Percentiles rank a stretch among this genome's conserved stretches.
Conservation (phyloP, 2,797 vertebrate species). For the Sphenopsis melanotis region DNA sequence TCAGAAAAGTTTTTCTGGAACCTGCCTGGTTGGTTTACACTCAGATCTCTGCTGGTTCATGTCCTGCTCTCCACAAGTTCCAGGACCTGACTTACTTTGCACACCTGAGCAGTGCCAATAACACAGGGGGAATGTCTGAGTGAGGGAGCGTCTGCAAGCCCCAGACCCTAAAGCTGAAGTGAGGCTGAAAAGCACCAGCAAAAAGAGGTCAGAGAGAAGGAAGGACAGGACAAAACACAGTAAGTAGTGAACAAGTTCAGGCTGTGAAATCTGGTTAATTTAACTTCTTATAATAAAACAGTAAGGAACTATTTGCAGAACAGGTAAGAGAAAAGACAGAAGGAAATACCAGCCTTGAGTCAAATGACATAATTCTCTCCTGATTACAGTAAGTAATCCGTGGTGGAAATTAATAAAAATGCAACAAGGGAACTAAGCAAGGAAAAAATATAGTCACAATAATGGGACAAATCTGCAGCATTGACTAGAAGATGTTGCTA, state of each 20-base stretch:
- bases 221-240: background rate
- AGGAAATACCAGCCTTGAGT: background rate
- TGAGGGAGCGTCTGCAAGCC: background rate
- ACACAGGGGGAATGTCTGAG: background rate
- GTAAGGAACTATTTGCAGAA: background rate
- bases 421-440: background rate
- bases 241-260: fast-evolving
- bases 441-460: background rate
- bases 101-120: background rate
- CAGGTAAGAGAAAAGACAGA: background rate
- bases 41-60: background rate
- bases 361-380: background rate
- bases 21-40: background rate
- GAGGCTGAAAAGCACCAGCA: background rate
- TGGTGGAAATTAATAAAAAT: background rate
- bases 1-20: background rate
- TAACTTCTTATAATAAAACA: background rate
- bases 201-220: background rate
- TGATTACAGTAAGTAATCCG: background rate
- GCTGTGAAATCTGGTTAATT: background rate
- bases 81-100: background rate
- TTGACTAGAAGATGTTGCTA: background rate
- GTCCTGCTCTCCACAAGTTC: background rate
- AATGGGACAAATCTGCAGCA: background rate
- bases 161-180: background rate